Evolutionary conservation across 2,113 vertebrate species (phyloP), one percentile per base, ranked within the genome.

Genomic region (Rhipidura dahli): DNA sequence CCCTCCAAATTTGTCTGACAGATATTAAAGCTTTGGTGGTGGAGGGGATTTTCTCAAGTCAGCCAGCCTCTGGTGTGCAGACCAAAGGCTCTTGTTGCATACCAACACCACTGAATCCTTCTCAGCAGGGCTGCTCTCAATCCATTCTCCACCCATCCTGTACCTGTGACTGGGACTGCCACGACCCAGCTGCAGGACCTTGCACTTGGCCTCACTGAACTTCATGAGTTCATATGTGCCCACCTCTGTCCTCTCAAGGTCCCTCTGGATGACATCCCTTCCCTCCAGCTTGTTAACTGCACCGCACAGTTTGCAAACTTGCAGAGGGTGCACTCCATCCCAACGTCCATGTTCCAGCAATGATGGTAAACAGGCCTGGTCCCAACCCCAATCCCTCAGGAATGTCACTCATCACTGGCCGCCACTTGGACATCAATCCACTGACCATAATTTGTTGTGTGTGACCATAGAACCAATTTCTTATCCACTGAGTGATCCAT

Each of bases 341-440:
- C 76, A 50, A 8, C 11, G 59, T 27, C 37, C 22, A 27, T 11
- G 33, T 37, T 10, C 37, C 50, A 42, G 13, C 27, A 50, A 19
- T 7, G 35, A 57, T 4, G 27, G 31, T 13, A 15, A 56, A 57
- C 31, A 37, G 59, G 17, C 7, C 20, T 4, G 2, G 35, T 56
- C 49, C 40, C 54, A 44, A 7, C 3, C 6, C 47, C 0, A 0
- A 31, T 8, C 7, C 27, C 51, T 45, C 10, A 44, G n/a, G 39
- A 70, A 47, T 1, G 5, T 27, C 35, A 30, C 24, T 35, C 5
- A 3, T 49, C 57, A 65, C 26, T 27, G 27, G 42, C 10, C 27
- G 28, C 22, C 51, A 57, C 68, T 13, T 0, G 0, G 27, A 65
- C 51, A 72, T 44, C 50, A 72, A 28, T 22, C 22, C 27, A 44